Conservation (phyloP, 2,113 vertebrate genomes). For the Lathamus discolor region DNA sequence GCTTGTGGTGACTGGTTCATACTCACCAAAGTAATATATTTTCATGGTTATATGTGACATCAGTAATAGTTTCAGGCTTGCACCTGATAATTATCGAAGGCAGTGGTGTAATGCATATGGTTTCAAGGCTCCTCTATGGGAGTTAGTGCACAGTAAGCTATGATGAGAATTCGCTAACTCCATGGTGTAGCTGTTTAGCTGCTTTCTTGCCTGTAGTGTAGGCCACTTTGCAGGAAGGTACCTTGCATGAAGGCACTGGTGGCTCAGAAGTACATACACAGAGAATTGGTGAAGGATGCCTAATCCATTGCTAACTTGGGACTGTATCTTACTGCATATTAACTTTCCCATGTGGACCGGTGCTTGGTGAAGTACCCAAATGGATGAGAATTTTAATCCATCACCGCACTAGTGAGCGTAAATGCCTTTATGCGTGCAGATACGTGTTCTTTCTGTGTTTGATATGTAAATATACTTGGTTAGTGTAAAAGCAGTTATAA, state of each 20-base stretch:
- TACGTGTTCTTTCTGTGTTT: conserved; percentile 1
- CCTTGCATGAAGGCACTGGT: not conserved
- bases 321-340: not conserved
- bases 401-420: not conserved
- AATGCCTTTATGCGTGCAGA: not conserved
- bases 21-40: not conserved
- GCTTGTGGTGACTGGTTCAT: conserved; percentile 15
- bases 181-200: not conserved
- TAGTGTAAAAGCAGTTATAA: conserved; percentile 1
- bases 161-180: not conserved
- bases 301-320: not conserved
- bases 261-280: not conserved
- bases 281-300: not conserved
- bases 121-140: not conserved
- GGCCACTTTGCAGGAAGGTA: not conserved
- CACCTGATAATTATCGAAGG: not conserved
- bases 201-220: not conserved
- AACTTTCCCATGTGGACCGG: not conserved
- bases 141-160: conserved; percentile 16
- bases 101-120: not conserved
- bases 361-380: not conserved
- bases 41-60: not conserved
- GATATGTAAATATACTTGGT: not conserved
- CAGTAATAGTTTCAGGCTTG: not conserved
- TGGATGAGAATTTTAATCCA: conserved; percentile 19